Evolutionary conservation across 2,797 vertebrate species (phyloP).

Genomic region (Danio kyathit): DNA sequence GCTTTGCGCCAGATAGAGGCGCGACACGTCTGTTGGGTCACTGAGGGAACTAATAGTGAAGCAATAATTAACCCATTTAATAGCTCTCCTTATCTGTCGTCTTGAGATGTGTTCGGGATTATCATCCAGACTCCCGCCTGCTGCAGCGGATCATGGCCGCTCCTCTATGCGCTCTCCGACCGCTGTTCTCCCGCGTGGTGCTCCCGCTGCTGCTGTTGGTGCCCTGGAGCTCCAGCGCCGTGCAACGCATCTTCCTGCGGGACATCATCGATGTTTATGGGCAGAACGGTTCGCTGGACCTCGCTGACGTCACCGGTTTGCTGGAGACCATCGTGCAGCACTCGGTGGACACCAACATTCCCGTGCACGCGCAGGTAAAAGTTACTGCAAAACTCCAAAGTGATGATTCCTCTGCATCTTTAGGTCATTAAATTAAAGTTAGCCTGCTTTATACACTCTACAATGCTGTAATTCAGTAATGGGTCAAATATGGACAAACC

Average conservation of each 20-base stretch:
- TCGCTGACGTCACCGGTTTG: conserved; percentile 42
- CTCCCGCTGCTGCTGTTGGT: background rate
- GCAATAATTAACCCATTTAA: conserved; percentile 27
- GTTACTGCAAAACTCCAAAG: too few relatives aligned
- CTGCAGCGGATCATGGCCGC: too few relatives aligned
- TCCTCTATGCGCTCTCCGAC: too few relatives aligned
- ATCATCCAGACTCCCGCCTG: too few relatives aligned
- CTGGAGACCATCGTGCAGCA: conserved; percentile 32
- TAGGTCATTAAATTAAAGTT: too few relatives aligned
- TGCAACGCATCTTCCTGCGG: conserved; percentile 43
- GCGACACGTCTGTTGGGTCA: background rate
- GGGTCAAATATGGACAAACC: too few relatives aligned
- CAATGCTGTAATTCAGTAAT: too few relatives aligned
- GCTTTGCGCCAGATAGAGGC: too few relatives aligned
- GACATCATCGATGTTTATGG: conserved; percentile 56
- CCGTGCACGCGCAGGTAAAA: conserved; percentile 42
- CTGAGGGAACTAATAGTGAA: conserved; percentile 6
- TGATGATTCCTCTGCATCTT: too few relatives aligned
- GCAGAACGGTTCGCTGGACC: conserved; percentile 50
- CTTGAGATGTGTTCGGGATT: background rate
- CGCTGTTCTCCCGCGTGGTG: background rate
- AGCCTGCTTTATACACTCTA: too few relatives aligned
- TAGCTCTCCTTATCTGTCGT: conserved; percentile 5
- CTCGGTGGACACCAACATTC: conserved; percentile 17
- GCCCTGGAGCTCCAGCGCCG: too few relatives aligned